Conservation (phyloP, 2,797 vertebrate genomes). For the Micropoecilia bifurca region DNA sequence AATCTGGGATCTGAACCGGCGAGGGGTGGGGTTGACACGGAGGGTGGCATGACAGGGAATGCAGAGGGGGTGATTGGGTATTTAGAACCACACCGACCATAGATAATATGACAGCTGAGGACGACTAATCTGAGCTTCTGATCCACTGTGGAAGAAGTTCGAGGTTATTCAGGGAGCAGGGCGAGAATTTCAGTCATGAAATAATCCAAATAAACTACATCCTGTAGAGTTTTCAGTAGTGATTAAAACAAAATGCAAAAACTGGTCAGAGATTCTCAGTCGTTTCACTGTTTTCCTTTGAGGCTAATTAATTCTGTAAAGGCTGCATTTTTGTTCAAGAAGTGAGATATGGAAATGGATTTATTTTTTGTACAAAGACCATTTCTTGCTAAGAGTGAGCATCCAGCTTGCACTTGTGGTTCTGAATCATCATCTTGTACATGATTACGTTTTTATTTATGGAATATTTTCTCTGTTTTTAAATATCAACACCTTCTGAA, state of each 20-base stretch:
- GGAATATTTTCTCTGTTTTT: background rate
- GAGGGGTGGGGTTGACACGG: constrained; percentile 20
- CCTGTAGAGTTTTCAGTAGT: background rate
- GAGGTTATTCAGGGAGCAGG: constrained; percentile 9
- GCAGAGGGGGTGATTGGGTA: constrained; percentile 35
- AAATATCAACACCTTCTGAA: background rate
- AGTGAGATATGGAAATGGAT: background rate
- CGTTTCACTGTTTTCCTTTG: background rate
- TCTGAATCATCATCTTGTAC: background rate
- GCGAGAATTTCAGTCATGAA: background rate
- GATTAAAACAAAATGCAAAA: background rate
- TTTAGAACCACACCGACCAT: constrained; percentile 27
- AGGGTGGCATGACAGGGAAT: constrained; percentile 25
- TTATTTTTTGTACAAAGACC: background rate
- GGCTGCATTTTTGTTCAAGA: background rate
- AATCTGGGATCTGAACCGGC: constrained; percentile 56
- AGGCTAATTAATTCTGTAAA: background rate
- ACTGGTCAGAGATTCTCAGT: background rate
- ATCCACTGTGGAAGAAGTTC: constrained; percentile 22
- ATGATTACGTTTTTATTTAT: background rate
- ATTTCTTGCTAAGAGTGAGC: background rate
- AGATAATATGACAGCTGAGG: constrained; percentile 35
- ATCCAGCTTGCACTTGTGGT: background rate
- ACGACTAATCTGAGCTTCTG: constrained; percentile 24
- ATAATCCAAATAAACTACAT: background rate